Conservation (phyloP, 2,113 vertebrate species). For the Ptilorrhoa leucosticta region DNA sequence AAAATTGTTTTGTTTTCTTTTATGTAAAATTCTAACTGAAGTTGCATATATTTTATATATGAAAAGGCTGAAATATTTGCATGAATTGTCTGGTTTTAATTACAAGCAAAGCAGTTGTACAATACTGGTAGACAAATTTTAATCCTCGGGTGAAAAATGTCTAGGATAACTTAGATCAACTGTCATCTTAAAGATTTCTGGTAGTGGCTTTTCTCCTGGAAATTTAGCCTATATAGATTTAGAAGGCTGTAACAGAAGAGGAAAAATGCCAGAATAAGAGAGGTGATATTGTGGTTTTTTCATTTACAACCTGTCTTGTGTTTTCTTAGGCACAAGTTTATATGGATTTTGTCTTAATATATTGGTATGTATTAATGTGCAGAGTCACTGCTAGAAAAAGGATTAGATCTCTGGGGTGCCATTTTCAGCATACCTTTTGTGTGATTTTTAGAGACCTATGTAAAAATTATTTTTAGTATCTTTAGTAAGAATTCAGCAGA, state of each 20-base stretch:
- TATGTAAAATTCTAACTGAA: not conserved
- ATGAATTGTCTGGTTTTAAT: not conserved
- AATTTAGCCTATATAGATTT: not conserved
- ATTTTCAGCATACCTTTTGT: constrained; percentile 57
- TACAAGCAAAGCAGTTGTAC: not conserved
- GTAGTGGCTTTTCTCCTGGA: not conserved
- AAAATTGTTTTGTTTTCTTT: constrained; percentile 15
- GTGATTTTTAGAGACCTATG: constrained; percentile 12
- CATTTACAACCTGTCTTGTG: not conserved
- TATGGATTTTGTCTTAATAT: constrained; percentile 26
- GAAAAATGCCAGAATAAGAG: not conserved
- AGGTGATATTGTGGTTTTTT: not conserved
- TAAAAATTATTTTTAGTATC: not conserved
- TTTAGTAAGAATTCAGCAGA: not conserved
- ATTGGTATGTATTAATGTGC: constrained; percentile 40
- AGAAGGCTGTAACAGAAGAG: not conserved
- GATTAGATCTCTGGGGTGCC: constrained; percentile 35
- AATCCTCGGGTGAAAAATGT: not conserved
- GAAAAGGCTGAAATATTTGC: not conserved
- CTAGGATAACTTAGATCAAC: not conserved
- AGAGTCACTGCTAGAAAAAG: constrained; percentile 47
- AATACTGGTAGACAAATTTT: not conserved
- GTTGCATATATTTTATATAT: not conserved
- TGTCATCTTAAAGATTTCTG: not conserved
- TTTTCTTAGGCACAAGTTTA: constrained; percentile 47